phyloP scores from a whole-genome alignment of 2,888 invertebrate species.

The Hetaerina titia region DNA sequence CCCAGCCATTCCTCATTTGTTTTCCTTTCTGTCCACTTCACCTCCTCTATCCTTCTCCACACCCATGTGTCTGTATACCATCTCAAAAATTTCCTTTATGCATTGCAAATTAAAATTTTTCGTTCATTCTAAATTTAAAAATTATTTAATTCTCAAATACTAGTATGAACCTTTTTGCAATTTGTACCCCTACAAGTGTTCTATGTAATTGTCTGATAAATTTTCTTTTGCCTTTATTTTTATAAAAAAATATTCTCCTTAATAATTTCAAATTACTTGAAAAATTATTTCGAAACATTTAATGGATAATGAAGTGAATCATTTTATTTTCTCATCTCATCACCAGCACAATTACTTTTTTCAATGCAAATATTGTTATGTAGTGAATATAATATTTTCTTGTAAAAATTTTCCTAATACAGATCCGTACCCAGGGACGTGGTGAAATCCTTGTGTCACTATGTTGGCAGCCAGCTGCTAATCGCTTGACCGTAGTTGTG shows the following conservation, averaged over 20 bases:
- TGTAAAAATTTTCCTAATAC: conserved; percentile 71
- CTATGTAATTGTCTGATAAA: too few relatives aligned
- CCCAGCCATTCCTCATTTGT: too few relatives aligned
- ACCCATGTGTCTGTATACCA: too few relatives aligned
- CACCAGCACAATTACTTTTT: not conserved
- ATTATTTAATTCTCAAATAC: too few relatives aligned
- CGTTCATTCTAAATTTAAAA: too few relatives aligned
- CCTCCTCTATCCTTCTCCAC: too few relatives aligned
- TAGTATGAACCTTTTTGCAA: too few relatives aligned
- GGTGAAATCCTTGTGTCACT: conserved; percentile 97
- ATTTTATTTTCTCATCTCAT: not conserved
- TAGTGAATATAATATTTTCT: not conserved
- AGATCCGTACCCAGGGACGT: conserved; percentile 95
- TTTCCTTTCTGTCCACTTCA: too few relatives aligned
- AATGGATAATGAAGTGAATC: not conserved
- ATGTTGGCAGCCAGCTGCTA: conserved; percentile 98
- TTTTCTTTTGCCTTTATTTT: too few relatives aligned
- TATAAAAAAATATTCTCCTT: not conserved
- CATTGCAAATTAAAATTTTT: too few relatives aligned
- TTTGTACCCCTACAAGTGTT: too few relatives aligned
- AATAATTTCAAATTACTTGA: not conserved
- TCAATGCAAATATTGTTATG: not conserved
- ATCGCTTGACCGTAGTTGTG: conserved; percentile 96
- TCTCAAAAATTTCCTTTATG: too few relatives aligned
- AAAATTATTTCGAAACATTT: not conserved